Percentiles rank a stretch among this genome's conserved stretches.
These are phyloP conservation scores for Danio kyathit DNA, from an alignment of 2,797 vertebrate genomes.

Conservation along the genomic window DNA sequence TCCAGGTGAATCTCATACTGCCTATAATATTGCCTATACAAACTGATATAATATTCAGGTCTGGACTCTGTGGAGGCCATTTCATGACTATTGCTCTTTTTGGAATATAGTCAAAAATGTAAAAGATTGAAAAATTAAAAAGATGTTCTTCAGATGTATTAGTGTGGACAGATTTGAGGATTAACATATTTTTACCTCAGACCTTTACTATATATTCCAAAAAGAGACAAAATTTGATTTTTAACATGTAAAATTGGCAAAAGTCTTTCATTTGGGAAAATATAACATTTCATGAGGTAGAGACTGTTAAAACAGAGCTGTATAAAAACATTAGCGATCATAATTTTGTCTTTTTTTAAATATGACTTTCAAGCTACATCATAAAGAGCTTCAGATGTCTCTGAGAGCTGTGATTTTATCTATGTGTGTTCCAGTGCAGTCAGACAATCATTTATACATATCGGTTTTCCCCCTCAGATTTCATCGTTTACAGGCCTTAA, in stretches of 20 bases:
- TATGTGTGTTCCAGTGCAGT: conserved; percentile 2
- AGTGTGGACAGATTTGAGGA: too few relatives aligned
- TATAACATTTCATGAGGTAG: neutral
- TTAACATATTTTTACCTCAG: too few relatives aligned
- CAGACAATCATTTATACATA: conserved; percentile 48
- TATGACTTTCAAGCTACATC: neutral
- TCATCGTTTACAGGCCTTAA: neutral
- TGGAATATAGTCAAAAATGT: too few relatives aligned
- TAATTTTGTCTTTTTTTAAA: neutral
- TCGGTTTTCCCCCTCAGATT: neutral
- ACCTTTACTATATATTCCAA: too few relatives aligned
- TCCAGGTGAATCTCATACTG: too few relatives aligned
- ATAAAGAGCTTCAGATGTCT: conserved; percentile 16
- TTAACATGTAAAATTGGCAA: neutral
- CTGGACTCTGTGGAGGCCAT: too few relatives aligned
- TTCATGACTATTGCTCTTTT: too few relatives aligned
- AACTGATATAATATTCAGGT: too few relatives aligned
- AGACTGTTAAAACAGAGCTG: neutral
- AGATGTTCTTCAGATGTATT: too few relatives aligned
- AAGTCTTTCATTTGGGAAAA: neutral
- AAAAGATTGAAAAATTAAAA: too few relatives aligned
- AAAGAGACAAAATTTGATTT: too few relatives aligned
- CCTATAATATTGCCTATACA: too few relatives aligned
- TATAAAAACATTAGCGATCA: neutral
- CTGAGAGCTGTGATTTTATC: conserved; percentile 5